Evolutionary conservation across 2,888 invertebrate species (phyloP).

Genomic region (Petrolisthes cinctipes): DNA sequence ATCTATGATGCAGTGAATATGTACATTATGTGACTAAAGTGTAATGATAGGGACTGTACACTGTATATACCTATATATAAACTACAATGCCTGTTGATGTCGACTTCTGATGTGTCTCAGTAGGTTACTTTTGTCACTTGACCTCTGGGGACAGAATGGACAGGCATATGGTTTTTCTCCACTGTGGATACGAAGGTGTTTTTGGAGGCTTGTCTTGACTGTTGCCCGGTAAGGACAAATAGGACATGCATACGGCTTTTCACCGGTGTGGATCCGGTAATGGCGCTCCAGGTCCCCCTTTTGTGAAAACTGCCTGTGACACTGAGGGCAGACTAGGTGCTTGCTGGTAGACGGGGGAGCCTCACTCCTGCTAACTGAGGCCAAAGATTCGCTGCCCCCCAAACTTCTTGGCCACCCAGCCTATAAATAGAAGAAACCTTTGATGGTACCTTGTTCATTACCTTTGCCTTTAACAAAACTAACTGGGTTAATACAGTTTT

Average conservation of each 20-base stretch:
- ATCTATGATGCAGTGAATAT: too few relatives aligned
- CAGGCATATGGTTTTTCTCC: constrained; percentile 57
- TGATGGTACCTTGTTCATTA: constrained; percentile 25
- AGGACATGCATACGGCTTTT: constrained; percentile 60
- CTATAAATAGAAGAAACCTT: constrained; percentile 49
- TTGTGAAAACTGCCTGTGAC: constrained; percentile 34
- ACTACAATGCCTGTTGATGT: constrained; percentile 29
- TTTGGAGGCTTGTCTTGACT: constrained; percentile 51
- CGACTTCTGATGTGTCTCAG: constrained; percentile 42
- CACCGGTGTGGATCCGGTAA: constrained; percentile 60
- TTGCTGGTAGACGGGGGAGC: constrained; percentile 28
- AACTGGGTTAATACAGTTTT: too few relatives aligned
- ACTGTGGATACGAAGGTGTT: constrained; percentile 55
- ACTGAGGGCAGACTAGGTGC: constrained; percentile 46
- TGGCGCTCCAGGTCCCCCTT: constrained; percentile 52
- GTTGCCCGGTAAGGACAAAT: constrained; percentile 54
- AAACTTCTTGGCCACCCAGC: constrained; percentile 45
- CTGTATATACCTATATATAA: not conserved
- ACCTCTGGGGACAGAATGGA: constrained; percentile 45
- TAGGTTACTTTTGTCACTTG: constrained; percentile 51
- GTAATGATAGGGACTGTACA: too few relatives aligned
- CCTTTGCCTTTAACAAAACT: too few relatives aligned
- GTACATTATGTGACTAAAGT: too few relatives aligned
- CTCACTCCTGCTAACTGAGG: constrained; percentile 43
- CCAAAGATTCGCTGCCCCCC: constrained; percentile 46